Conservation (phyloP, 2,888 invertebrate species). For the Dinocampus coccinellae region DNA sequence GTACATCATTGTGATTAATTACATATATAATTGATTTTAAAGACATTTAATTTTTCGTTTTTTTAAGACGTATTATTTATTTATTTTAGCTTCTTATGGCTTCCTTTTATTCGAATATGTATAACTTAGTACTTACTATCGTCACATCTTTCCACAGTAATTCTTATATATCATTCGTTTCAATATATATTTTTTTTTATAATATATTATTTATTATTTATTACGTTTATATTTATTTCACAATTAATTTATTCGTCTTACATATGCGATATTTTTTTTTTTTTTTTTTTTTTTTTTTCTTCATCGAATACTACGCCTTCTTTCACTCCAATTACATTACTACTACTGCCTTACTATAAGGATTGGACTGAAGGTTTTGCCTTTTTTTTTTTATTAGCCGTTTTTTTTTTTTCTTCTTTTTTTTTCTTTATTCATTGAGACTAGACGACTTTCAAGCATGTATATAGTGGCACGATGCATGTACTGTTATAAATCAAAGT, state of each 20-base stretch:
- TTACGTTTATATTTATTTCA: conserved; percentile 35
- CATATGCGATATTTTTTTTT: conserved; percentile 15
- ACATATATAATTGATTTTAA: conserved; percentile 46
- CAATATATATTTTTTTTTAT: conserved; percentile 39
- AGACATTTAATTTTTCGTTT: conserved; percentile 43
- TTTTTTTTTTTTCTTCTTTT: conserved; percentile 38
- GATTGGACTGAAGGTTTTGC: conserved; percentile 68
- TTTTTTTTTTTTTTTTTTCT: conserved; percentile 36
- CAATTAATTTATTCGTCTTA: conserved; percentile 38
- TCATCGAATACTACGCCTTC: conserved; percentile 46
- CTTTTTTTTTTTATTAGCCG: conserved; percentile 58
- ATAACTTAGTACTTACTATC: conserved; percentile 46
- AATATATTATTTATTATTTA: conserved; percentile 23
- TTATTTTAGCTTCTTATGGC: conserved; percentile 56
- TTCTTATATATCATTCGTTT: conserved; percentile 42
- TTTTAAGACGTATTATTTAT: conserved; percentile 45
- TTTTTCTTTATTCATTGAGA: conserved; percentile 44
- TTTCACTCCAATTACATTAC: conserved; percentile 60
- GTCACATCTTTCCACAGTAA: conserved; percentile 45
- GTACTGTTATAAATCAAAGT: conserved; percentile 30
- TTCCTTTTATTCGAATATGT: conserved; percentile 47
- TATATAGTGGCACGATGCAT: conserved; percentile 52
- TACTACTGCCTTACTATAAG: conserved; percentile 68
- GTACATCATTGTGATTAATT: conserved; percentile 49
- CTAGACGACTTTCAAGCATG: conserved; percentile 44